Base-by-base conservation (phyloP, 2,797 vertebrate species). In the Sardinella longiceps region DNA sequence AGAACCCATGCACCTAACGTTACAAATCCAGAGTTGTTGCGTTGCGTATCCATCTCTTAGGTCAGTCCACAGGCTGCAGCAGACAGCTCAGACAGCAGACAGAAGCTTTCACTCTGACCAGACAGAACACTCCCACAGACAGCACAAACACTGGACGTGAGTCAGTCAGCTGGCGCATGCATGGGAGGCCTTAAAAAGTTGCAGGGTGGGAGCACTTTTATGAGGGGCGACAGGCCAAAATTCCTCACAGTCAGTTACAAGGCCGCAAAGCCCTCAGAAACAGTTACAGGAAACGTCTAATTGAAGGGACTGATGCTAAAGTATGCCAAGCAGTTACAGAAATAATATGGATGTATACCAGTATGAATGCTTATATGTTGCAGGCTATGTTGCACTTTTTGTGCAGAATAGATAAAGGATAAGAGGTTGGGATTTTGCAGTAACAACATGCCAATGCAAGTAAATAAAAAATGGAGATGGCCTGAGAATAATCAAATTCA, bases 181-280 rank as follows among this genome's bases (percentile, higher is more conserved):
- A 77, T 23, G 7, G 37, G 7, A 37, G 39, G 20, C 70, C 33
- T 20, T 77, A 39, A 77, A 77, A 77, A 39, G 37, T 77, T 77
- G 70, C 70, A 77, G 33, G 70, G 70, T 43, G 70, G 70, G 70
- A 77, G 70, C 70, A 77, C 18, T 77, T 70, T 77, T 77, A 77
- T 77, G 70, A 77, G 70, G 70, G 70, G 70, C 70, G 70, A 77
- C 70, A 77, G 70, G 70, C 70, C 70, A 77, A 77, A 77, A 77
- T 77, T 77, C 70, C 70, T 77, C 33, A 77, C 70, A 77, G 70
- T 20, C 70, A 77, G 70, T 77, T 77, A 77, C 70, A 77, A 77
- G 70, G 70, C 70, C 70, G 18, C 70, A 77, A 77, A 77, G 6
- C 70, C 70, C 70, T 77, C 70, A 77, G 70, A 77, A 77, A 77